These are phyloP conservation scores for Calcarius ornatus DNA, from an alignment of 2,113 vertebrate genomes.

Conservation along the genomic window DNA sequence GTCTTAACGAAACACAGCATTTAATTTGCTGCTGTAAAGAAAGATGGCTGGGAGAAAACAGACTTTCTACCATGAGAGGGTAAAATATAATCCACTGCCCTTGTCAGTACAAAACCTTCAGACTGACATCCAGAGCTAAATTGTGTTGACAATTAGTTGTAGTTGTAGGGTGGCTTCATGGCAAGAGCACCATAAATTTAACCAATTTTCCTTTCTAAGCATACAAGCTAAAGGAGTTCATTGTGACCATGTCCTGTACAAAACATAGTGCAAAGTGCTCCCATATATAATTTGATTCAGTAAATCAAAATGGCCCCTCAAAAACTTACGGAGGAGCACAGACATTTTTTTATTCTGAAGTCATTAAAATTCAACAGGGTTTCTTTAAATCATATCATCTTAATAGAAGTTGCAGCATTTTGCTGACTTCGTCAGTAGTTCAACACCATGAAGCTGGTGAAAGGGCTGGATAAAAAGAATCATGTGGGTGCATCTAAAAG, in stretches of 20 bases:
- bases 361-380: not conserved
- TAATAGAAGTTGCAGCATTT: not conserved
- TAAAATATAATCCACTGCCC: conserved; percentile 76
- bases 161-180: not conserved
- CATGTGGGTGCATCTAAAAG: not conserved
- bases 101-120: conserved; percentile 77
- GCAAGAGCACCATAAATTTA: not conserved
- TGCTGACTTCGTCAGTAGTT: not conserved
- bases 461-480: not conserved
- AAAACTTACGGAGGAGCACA: not conserved
- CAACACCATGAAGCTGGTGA: not conserved
- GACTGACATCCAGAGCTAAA: conserved; percentile 75
- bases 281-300: not conserved
- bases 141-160: conserved; percentile 74
- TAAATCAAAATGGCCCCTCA: not conserved
- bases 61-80: conserved; percentile 65
- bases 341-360: not conserved
- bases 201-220: not conserved
- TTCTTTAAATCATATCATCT: conserved; percentile 22
- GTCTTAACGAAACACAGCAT: not conserved
- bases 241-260: not conserved
- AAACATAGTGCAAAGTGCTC: not conserved
- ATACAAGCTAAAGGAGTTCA: not conserved
- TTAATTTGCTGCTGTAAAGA: conserved; percentile 62
- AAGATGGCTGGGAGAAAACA: conserved; percentile 66